Evolutionary conservation across 2,888 invertebrate species (phyloP).

Genomic region (Lasiommata megera): DNA sequence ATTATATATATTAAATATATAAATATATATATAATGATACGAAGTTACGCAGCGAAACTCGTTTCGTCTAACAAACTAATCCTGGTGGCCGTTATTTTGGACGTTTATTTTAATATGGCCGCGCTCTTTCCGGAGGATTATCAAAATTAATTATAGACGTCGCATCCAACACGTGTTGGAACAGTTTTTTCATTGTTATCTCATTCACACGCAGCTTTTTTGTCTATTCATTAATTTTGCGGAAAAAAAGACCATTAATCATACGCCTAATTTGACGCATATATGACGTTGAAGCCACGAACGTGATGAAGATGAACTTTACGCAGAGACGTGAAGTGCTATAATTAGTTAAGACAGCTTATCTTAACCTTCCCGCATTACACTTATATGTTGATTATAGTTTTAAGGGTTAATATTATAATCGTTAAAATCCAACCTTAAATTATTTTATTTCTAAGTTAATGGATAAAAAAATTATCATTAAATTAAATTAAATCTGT

Average conservation of each 20-base stretch:
- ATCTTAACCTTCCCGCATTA: too few species aligned
- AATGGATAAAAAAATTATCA: too few species aligned
- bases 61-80: slow-evolving; percentile 17
- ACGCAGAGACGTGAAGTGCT: too few species aligned
- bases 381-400: too few species aligned
- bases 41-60: too few species aligned
- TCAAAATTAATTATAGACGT: slow-evolving; percentile 13
- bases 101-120: slow-evolving; percentile 1
- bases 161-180: slow-evolving; percentile 11
- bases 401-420: too few species aligned
- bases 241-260: slow-evolving; percentile 1
- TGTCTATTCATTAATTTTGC: slow-evolving; percentile 5
- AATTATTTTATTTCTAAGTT: too few species aligned
- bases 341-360: too few species aligned
- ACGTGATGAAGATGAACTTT: background rate
- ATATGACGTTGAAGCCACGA: background rate
- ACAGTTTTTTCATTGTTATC: slow-evolving; percentile 10
- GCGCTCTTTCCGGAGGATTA: slow-evolving; percentile 6
- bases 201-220: slow-evolving; percentile 2
- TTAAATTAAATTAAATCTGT: too few species aligned
- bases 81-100: slow-evolving; percentile 16
- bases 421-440: too few species aligned
- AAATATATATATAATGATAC: background rate
- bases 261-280: background rate
- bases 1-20: background rate